Evolutionary conservation across 2,113 vertebrate species (phyloP).

Genomic region (Platysternon megacephalum): DNA sequence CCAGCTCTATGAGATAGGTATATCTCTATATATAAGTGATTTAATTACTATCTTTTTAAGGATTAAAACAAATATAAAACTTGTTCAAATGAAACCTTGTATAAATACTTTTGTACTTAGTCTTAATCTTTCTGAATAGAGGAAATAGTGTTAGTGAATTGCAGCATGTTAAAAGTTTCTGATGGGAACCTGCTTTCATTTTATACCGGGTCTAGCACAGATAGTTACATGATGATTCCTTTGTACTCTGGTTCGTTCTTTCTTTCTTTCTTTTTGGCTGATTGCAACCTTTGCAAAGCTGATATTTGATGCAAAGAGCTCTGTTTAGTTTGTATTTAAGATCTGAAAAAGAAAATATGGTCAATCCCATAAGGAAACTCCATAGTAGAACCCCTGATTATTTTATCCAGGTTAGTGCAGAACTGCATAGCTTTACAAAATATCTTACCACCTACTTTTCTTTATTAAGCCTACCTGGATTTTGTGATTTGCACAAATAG

Average conservation of each 20-base stretch:
- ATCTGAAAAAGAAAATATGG: constrained; percentile 20
- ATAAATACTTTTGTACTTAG: neutral
- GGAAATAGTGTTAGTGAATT: constrained; percentile 17
- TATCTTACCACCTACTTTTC: neutral
- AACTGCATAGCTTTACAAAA: neutral
- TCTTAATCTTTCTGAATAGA: constrained; percentile 10
- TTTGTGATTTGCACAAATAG: neutral
- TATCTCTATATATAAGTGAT: no score
- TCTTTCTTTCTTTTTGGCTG: neutral
- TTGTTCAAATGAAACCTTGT: neutral
- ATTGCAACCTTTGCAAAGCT: neutral
- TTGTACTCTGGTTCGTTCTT: neutral
- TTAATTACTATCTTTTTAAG: neutral
- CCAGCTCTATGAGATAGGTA: no score
- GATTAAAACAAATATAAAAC: neutral
- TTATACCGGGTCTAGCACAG: neutral
- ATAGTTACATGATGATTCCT: neutral
- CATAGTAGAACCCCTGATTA: neutral
- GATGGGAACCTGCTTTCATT: neutral
- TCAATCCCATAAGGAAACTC: constrained; percentile 35
- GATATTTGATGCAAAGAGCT: constrained; percentile 23
- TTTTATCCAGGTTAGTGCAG: constrained; percentile 18
- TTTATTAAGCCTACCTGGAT: neutral
- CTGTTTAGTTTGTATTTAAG: neutral
- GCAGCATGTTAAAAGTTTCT: neutral